These are phyloP conservation scores for Cryptoprocta ferox DNA, from an alignment of 2,797 vertebrate genomes.

Conservation along the genomic window DNA sequence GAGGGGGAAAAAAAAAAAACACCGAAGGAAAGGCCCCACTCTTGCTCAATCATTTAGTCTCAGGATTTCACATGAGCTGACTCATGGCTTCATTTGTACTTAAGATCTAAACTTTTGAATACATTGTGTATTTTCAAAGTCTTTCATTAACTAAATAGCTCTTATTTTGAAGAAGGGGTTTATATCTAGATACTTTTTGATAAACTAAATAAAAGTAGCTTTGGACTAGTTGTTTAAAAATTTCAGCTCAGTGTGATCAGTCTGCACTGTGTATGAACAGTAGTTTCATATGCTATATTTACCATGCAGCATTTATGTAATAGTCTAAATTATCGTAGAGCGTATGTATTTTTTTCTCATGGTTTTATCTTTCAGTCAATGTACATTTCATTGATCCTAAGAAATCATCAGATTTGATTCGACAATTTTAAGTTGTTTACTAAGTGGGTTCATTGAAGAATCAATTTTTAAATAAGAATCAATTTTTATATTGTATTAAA, in stretches of 20 bases:
- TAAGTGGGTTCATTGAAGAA: background rate
- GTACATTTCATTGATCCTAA: background rate
- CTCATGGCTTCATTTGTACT: background rate
- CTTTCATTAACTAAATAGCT: background rate
- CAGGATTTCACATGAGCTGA: background rate
- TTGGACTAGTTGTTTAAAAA: background rate
- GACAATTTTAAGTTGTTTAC: background rate
- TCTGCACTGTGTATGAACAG: background rate
- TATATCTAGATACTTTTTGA: background rate
- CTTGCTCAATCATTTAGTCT: background rate
- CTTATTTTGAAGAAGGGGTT: background rate
- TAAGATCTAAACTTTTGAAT: background rate
- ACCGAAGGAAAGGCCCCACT: fast-evolving
- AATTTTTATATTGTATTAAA: background rate
- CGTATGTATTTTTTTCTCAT: background rate
- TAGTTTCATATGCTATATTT: background rate
- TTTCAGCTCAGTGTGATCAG: fast-evolving
- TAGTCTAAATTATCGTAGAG: background rate
- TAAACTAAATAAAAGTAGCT: background rate
- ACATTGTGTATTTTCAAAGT: background rate
- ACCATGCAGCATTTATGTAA: background rate
- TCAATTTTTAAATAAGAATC: background rate
- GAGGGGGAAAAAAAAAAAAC: no score
- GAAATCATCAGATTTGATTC: background rate
- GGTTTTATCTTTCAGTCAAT: background rate